These are phyloP conservation scores for Ibycter americanus DNA, from an alignment of 2,797 vertebrate genomes.

Conservation along the genomic window DNA sequence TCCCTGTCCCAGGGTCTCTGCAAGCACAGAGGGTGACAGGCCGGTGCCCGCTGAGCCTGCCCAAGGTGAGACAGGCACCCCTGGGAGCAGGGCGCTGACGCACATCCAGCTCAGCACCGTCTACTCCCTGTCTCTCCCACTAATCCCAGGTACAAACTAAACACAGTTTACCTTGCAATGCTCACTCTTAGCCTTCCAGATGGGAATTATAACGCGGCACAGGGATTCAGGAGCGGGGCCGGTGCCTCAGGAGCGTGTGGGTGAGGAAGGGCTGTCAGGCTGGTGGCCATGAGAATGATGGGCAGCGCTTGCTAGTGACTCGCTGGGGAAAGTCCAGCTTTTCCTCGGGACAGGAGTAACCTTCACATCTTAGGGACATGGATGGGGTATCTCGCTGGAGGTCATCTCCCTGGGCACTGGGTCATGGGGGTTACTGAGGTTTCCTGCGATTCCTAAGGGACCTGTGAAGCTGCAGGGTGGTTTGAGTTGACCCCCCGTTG, in stretches of 20 bases:
- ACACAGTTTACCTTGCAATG: not conserved
- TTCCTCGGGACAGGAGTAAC: not conserved
- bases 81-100: not conserved
- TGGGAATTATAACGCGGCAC: not conserved
- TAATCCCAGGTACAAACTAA: not conserved
- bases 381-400: not conserved
- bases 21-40: not conserved
- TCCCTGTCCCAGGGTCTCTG: not conserved
- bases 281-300: accelerated
- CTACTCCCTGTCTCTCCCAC: not conserved
- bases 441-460: not conserved
- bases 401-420: not conserved
- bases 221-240: not conserved
- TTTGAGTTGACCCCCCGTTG: not conserved
- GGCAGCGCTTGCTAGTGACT: not conserved
- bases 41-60: not conserved
- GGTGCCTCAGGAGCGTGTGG: accelerated
- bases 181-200: not conserved
- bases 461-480: not conserved
- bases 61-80: not conserved
- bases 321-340: not conserved
- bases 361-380: no score
- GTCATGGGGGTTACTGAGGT: not conserved
- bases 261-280: not conserved
- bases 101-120: not conserved